Conservation (phyloP, 2,888 invertebrate genomes). For the Myopa testacea region DNA sequence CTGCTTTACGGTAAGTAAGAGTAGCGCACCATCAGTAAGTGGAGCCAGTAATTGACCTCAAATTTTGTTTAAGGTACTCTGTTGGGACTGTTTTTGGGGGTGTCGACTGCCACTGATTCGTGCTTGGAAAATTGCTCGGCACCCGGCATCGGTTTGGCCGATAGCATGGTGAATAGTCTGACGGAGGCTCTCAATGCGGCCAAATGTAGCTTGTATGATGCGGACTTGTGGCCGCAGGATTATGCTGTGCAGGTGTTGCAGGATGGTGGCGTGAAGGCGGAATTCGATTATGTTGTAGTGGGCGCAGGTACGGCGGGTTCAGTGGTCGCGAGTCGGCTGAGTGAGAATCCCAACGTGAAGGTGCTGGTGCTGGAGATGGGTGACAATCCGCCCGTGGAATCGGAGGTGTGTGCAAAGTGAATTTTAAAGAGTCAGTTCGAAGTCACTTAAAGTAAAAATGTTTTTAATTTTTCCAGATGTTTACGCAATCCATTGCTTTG, state of each 20-base stretch:
- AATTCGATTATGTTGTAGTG: constrained; percentile 71
- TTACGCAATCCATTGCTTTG: constrained; percentile 50
- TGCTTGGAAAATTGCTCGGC: constrained; percentile 20
- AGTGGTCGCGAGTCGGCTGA: constrained; percentile 75
- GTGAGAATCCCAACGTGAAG: constrained; percentile 79
- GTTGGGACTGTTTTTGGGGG: background rate
- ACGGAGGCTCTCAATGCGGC: constrained; percentile 47
- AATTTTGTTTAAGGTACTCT: background rate
- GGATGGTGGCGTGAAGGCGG: background rate
- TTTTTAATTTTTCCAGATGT: constrained; percentile 51
- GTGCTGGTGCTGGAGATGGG: constrained; percentile 85
- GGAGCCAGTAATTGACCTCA: background rate
- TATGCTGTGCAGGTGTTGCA: constrained; percentile 46
- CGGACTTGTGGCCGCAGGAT: constrained; percentile 72
- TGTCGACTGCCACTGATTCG: background rate
- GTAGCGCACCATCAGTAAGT: background rate
- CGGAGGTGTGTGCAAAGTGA: constrained; percentile 60
- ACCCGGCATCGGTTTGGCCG: constrained; percentile 49
- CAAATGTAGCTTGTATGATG: constrained; percentile 69
- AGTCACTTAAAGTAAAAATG: too few species aligned
- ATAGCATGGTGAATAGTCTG: constrained; percentile 50
- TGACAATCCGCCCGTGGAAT: constrained; percentile 71
- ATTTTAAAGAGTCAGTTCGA: background rate
- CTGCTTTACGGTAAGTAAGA: background rate
- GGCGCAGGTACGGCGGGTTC: constrained; percentile 75